Conservation (phyloP, 2,113 vertebrate species). For the Zosterops pallidus region DNA sequence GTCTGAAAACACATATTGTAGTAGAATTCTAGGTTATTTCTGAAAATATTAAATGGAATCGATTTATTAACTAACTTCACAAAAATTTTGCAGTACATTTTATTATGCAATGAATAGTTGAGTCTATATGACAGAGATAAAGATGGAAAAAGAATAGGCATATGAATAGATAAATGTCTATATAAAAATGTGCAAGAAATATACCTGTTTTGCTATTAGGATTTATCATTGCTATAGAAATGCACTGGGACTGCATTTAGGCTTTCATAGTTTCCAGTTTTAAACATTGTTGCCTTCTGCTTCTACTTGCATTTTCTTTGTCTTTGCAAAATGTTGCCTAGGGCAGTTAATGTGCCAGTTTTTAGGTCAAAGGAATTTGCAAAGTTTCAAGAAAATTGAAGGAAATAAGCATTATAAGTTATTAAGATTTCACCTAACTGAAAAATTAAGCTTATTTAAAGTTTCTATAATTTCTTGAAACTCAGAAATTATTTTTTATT, state of each 20-base stretch:
- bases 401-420: not conserved
- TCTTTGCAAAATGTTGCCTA: not conserved
- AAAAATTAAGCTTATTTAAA: not conserved
- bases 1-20: not conserved
- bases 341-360: not conserved
- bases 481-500: not conserved
- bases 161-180: not conserved
- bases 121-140: not conserved
- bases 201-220: not conserved
- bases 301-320: not conserved
- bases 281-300: not conserved
- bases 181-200: not conserved
- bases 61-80: not conserved
- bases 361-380: not conserved
- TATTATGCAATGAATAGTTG: not conserved
- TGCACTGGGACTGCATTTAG: not conserved
- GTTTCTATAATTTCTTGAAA: not conserved
- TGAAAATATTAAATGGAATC: not conserved
- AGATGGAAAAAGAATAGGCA: not conserved
- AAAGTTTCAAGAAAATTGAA: not conserved
- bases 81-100: not conserved
- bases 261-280: not conserved
- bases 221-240: not conserved
- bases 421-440: not conserved
- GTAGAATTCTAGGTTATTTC: not conserved